These are phyloP conservation scores for Synanthedon andrenaeformis DNA, from an alignment of 2,888 invertebrate species.

Conservation along the genomic window DNA sequence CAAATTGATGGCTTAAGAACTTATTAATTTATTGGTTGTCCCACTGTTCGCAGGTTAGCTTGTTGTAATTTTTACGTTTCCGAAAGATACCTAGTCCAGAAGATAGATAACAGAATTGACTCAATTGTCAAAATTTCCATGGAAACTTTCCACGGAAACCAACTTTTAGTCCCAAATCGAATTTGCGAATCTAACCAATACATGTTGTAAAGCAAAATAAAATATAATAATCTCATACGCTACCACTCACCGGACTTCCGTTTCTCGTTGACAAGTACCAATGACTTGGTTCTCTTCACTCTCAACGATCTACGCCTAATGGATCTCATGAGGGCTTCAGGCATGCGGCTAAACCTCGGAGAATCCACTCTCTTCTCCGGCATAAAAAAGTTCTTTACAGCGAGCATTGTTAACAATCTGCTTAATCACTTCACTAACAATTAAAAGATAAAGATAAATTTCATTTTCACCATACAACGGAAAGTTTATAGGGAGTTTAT, in stretches of 20 bases:
- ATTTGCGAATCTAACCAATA: too few relatives aligned
- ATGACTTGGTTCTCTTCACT: constrained; percentile 80
- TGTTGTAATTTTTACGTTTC: too few relatives aligned
- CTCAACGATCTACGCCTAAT: constrained; percentile 78
- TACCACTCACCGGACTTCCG: constrained; percentile 83
- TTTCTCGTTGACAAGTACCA: constrained; percentile 79
- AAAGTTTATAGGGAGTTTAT: too few relatives aligned
- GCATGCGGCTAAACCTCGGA: constrained; percentile 74
- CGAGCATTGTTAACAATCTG: constrained; percentile 67
- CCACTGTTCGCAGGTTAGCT: too few relatives aligned
- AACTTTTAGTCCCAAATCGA: neutral
- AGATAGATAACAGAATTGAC: too few relatives aligned
- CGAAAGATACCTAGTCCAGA: too few relatives aligned
- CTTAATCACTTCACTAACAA: neutral
- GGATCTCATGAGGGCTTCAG: constrained; percentile 79
- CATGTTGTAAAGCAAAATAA: neutral
- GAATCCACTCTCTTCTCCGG: constrained; percentile 73
- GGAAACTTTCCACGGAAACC: neutral
- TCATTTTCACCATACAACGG: neutral
- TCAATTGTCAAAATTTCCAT: neutral
- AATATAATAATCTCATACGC: constrained; percentile 30
- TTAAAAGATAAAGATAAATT: neutral
- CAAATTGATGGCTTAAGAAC: too few relatives aligned
- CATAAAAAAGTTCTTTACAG: constrained; percentile 81
- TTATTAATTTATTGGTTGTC: too few relatives aligned